These are phyloP conservation scores for Drosophila neutralis DNA, from an alignment of 2,888 invertebrate genomes.

Conservation along the genomic window DNA sequence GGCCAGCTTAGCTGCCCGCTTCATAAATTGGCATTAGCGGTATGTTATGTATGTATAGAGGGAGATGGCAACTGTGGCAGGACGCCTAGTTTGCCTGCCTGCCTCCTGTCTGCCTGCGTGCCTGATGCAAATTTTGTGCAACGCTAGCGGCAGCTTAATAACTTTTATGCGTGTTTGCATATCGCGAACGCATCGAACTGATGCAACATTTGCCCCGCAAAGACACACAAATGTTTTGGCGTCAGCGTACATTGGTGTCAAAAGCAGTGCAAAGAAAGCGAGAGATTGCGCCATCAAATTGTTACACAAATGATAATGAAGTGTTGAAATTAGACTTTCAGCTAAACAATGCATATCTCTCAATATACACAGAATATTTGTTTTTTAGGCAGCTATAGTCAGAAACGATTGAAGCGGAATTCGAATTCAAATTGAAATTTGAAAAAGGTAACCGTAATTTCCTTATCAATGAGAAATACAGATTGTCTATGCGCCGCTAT, in stretches of 20 bases:
- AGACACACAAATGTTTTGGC: conserved; percentile 2
- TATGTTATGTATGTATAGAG: not conserved
- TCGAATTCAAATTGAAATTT: not conserved
- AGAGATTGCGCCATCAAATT: not conserved
- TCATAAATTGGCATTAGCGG: conserved; percentile 78
- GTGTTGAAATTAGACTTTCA: not conserved
- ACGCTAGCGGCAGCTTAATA: conserved; percentile 70
- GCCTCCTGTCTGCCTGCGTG: conserved; percentile 7
- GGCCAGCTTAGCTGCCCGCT: conserved; percentile 45
- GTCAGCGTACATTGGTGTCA: conserved; percentile 10
- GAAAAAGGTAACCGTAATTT: not conserved
- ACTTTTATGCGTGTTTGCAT: conserved; percentile 81
- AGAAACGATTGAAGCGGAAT: not conserved
- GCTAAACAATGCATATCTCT: not conserved
- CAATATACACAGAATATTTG: not conserved
- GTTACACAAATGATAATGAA: not conserved
- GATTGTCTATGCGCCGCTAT: rapidly evolving
- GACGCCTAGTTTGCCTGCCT: not conserved
- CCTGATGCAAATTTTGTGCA: conserved; percentile 62
- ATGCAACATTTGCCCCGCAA: conserved; percentile 42
- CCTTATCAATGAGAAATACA: not conserved
- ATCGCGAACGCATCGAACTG: conserved; percentile 65
- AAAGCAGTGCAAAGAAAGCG: not conserved
- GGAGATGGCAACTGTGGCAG: not conserved
- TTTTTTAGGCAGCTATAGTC: not conserved